Evolutionary conservation across 2,113 vertebrate genomes (phyloP), one percentile per base, ranked within the genome.

Genomic region (Sclerurus mexicanus): DNA sequence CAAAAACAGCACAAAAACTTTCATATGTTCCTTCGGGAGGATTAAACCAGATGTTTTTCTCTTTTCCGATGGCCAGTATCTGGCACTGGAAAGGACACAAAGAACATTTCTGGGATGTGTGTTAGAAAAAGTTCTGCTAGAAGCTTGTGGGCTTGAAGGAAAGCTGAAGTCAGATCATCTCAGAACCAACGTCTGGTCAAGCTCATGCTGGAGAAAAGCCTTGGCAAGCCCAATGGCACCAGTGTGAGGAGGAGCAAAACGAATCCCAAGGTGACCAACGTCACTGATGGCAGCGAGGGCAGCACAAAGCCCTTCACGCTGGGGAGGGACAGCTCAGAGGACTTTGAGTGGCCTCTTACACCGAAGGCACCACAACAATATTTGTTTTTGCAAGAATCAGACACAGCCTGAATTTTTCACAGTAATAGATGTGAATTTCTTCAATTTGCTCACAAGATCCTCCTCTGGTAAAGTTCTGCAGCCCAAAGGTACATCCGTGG

Each of bases 1-100:
- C 35, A 30, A 66, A 73, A 95, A 56, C 16, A 44, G 25, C 56
- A 69, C 17, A 40, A 69, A 80, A 78, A 64, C 23, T 53, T 42
- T 58, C 59, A 63, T 78, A 69, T 18, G 13, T 69, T 94, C 87
- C 77, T 92, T 47, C 1, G 60, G 46, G 66, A 90, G 47, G 66
- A 64, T 62, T 89, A 78, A 86, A 92, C 12, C 93, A 96, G 77
- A 13, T 52, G 94, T 97, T 97, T 64, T 97, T 75, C 87, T 69
- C 37, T 89, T 77, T 69, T 53, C 63, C 50, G 86, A 42, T 67
- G 72, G 50, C 68, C 52, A 80, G 30, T 46, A 59, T 74, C 67
- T 86, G 67, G 79, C 59, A 46, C 69, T 73, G 67, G 86, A 84
- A 56, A 72, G n/a, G 72, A 67, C 59, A 75, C 59, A 74, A 74